phyloP scores from a whole-genome alignment of 2,797 vertebrate genomes.

The Craterocephalus amniculus region DNA sequence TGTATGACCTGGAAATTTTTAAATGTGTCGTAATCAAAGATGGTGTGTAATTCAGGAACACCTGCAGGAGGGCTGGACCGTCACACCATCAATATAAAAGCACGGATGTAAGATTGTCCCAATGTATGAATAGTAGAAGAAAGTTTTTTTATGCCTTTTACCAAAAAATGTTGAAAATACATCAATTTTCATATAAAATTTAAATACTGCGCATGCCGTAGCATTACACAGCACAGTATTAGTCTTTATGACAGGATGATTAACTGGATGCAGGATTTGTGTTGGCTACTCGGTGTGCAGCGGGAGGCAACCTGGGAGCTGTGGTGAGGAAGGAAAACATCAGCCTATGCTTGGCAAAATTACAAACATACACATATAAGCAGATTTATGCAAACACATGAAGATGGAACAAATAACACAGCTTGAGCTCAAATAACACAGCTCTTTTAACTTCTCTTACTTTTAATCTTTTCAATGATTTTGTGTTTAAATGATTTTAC shows the following conservation, averaged over 20 bases:
- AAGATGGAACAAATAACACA: constrained; percentile 38
- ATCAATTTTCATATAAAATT: constrained; percentile 10
- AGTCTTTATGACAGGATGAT: constrained; percentile 58
- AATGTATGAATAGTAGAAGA: background rate
- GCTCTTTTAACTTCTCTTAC: too few species aligned
- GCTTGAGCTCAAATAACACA: too few species aligned
- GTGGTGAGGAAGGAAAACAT: constrained; percentile 73
- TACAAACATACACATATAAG: constrained; percentile 48
- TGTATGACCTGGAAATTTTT: background rate
- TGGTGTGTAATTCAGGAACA: too few species aligned
- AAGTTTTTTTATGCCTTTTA: too few species aligned
- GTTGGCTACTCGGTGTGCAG: constrained; percentile 57
- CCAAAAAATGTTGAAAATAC: background rate
- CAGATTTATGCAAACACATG: constrained; percentile 22
- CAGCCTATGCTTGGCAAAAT: constrained; percentile 40
- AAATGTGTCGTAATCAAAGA: background rate
- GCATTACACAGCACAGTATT: constrained; percentile 12
- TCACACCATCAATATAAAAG: background rate
- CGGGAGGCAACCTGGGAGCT: constrained; percentile 58
- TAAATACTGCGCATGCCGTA: constrained; percentile 1
- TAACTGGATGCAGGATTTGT: constrained; percentile 64
- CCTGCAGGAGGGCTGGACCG: too few species aligned
- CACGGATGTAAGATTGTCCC: background rate
- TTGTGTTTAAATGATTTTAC: too few species aligned
- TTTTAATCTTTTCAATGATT: too few species aligned